phyloP scores from a whole-genome alignment of 2,888 invertebrate genomes.

The Phyllotreta striolata region DNA sequence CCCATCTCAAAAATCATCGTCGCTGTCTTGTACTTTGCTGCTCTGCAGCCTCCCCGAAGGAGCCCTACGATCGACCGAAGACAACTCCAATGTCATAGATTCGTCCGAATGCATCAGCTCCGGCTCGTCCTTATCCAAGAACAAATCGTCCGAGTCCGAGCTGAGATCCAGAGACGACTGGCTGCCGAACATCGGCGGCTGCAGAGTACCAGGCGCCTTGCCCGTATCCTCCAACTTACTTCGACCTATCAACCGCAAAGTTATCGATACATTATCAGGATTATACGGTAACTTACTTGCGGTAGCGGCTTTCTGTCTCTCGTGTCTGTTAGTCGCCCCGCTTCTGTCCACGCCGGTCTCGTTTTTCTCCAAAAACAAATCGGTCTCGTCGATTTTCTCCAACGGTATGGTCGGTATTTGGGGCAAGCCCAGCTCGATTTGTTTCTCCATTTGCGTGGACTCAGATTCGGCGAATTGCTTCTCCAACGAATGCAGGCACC shows the following conservation, averaged over 20 bases:
- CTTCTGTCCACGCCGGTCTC: constrained; percentile 45
- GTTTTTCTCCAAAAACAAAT: constrained; percentile 50
- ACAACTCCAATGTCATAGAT: constrained; percentile 57
- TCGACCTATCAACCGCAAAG: constrained; percentile 44
- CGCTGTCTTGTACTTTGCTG: constrained; percentile 56
- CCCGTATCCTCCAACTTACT: constrained; percentile 43
- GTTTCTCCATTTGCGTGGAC: constrained; percentile 78
- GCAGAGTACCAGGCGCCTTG: constrained; percentile 53
- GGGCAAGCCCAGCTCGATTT: constrained; percentile 69
- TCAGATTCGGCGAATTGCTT: constrained; percentile 85
- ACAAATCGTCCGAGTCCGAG: constrained; percentile 58
- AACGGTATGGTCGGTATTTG: constrained; percentile 65
- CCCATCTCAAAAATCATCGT: constrained; percentile 54
- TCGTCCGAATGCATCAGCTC: constrained; percentile 59
- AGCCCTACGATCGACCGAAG: constrained; percentile 50
- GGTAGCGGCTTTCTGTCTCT: constrained; percentile 66
- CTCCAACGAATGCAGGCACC: constrained; percentile 88
- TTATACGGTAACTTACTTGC: constrained; percentile 61
- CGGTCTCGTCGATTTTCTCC: constrained; percentile 48
- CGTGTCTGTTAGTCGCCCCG: constrained; percentile 52
- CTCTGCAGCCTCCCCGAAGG: constrained; percentile 54
- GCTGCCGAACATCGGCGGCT: constrained; percentile 53
- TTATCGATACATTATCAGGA: constrained; percentile 3
- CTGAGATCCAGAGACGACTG: constrained; percentile 57
- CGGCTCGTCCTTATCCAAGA: constrained; percentile 59